phyloP scores from a whole-genome alignment of 1,140 invertebrate genomes.

The Drosophila mojavensis region DNA sequence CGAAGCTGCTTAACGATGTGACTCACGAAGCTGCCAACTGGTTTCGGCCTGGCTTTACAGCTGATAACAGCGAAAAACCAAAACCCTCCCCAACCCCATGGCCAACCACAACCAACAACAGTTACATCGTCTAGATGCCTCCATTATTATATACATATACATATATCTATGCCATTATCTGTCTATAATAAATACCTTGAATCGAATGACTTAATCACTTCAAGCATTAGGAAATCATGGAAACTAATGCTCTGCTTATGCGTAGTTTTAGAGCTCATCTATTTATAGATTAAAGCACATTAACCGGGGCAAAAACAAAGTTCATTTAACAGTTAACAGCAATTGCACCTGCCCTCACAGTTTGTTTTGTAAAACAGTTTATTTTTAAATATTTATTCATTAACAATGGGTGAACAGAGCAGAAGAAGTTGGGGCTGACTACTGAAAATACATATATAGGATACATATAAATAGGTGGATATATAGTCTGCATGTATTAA shows the following conservation, averaged over 20 bases:
- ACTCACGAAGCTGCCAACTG: constrained; percentile 31
- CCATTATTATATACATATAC: neutral
- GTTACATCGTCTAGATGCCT: constrained; percentile 9
- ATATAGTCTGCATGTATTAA: too few species aligned
- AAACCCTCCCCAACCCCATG: constrained; percentile 4
- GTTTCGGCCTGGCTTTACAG: constrained; percentile 27
- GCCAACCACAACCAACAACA: neutral
- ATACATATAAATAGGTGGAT: too few species aligned
- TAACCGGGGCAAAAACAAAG: neutral
- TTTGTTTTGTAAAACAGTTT: too few species aligned
- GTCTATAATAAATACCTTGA: constrained; percentile 2
- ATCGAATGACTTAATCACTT: constrained; percentile 7
- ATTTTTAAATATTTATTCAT: too few species aligned
- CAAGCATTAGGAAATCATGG: neutral
- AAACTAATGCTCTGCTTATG: too few species aligned
- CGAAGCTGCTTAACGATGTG: constrained; percentile 19
- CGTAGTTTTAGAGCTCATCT: neutral
- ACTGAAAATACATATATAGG: too few species aligned
- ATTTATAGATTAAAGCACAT: neutral
- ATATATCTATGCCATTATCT: constrained; percentile 6
- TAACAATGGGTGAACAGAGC: too few species aligned
- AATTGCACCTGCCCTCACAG: too few species aligned
- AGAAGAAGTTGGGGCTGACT: too few species aligned
- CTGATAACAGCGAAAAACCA: constrained; percentile 31
- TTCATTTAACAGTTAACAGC: too few species aligned